Percentiles rank a stretch among this genome's conserved stretches.
Conservation (phyloP, 2,797 vertebrate genomes). For the Buceros bicornis region DNA sequence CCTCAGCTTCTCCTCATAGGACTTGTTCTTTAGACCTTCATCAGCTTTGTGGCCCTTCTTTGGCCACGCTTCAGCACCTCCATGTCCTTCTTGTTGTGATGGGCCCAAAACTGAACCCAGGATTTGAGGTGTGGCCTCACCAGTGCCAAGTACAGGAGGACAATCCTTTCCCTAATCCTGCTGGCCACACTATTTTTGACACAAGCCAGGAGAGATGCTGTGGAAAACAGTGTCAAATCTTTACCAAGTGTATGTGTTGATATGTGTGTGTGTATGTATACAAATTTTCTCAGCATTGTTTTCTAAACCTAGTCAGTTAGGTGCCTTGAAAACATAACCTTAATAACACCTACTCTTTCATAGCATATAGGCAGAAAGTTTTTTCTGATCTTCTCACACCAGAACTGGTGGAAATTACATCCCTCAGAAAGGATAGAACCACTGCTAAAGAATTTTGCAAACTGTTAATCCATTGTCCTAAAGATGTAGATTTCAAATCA, state of each 20-base stretch:
- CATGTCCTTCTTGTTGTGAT: no score
- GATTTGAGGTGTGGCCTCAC: no score
- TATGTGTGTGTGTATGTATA: neutral
- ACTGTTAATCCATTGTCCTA: neutral
- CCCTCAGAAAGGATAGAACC: conserved; percentile 32
- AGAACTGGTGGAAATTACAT: conserved; percentile 41
- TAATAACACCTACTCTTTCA: neutral
- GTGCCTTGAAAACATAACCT: neutral
- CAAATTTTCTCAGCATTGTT: conserved; percentile 16
- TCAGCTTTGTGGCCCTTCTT: no score
- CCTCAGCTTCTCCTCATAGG: no score
- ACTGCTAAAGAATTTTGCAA: conserved; percentile 2
- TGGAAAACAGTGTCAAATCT: no score
- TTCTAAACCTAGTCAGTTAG: conserved; percentile 6
- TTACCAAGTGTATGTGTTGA: neutral
- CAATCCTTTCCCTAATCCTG: no score
- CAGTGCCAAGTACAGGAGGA: no score
- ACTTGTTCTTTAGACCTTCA: no score
- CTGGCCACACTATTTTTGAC: no score
- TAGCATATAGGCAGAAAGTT: neutral
- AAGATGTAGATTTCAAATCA: neutral
- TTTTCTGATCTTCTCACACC: conserved; percentile 7
- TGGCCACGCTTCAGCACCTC: no score
- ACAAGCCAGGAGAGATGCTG: no score
- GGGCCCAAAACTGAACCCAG: no score